Evolutionary conservation across 1,140 invertebrate genomes (phyloP), one percentile per base, ranked within the genome.

Genomic region (Daktulosphaira vitifoliae): DNA sequence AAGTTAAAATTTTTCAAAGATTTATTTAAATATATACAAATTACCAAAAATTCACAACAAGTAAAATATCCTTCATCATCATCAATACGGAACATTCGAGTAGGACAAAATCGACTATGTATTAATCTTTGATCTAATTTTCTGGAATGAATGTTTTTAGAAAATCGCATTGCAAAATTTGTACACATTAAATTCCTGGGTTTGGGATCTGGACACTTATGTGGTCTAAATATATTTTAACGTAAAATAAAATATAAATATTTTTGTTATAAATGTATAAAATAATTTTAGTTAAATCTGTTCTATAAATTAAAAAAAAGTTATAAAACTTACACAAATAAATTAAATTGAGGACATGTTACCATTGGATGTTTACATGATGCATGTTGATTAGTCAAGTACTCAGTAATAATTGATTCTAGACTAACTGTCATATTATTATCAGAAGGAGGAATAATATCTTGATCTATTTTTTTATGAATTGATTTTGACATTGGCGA

Each of bases 331-430:
- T 73, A 86, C 82, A 86, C 80, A 69, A 91, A 88, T 29, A 94
- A 78, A 76, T 92, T 90, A 71, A 94, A 93, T 73, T 90, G 88
- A 11, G 90, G 90, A 76, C 89, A 92, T 0, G 89, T 92, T 23
- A 88, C 88, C 80, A 92, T 90, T 4, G 90, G 90, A 77, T 92
- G 92, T 80, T 90, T 91, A 77, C 90, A 93, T 3, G 92, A 76
- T n/a, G 90, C 86, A 75, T 93, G 90, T 75, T 99, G 95, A 78
- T 96, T 95, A 44, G 91, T 88, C 39, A 97, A 80, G 77, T 96
- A 98, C 76, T 95, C 92, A 0, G 89, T 96, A 39, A 98, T 90
- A 73, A 98, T 97, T 25, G 88, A 87, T 74, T 96, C 89, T 20
- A 98, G 78, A 1, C 42, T 62, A 29, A 62, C 56, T 20, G 44